Evolutionary conservation across 2,888 invertebrate genomes (phyloP).

Genomic region (Pandemis corylana): DNA sequence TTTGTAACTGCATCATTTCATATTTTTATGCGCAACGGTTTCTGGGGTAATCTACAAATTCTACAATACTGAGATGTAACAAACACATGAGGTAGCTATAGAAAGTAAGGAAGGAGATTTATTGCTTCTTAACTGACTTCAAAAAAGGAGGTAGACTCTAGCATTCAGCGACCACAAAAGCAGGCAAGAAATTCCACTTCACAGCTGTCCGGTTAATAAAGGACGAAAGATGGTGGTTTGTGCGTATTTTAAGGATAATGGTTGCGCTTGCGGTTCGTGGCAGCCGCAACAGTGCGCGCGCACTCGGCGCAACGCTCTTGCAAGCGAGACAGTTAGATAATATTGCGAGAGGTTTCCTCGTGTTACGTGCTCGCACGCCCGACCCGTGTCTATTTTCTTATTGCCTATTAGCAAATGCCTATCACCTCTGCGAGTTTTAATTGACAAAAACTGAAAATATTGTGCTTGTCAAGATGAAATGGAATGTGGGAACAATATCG

Average conservation of each 20-base stretch:
- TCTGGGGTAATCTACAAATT: background rate
- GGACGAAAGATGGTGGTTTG: background rate
- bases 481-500: constrained; percentile 30
- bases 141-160: too few species aligned
- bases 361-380: constrained; percentile 65
- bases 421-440: constrained; percentile 50
- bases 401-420: constrained; percentile 57
- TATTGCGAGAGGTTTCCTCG: constrained; percentile 69
- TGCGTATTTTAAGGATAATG: too few species aligned
- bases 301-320: constrained; percentile 38
- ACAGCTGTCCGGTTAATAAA: background rate
- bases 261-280: background rate
- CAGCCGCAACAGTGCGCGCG: constrained; percentile 4
- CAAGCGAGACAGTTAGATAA: constrained; percentile 65
- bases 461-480: constrained; percentile 3
- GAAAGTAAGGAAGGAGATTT: too few species aligned
- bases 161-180: too few species aligned
- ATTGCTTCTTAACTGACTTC: background rate
- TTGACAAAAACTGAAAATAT: constrained; percentile 46
- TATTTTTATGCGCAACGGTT: background rate
- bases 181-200: too few species aligned
- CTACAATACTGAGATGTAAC: background rate
- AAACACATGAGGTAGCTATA: too few species aligned
- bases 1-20: background rate
- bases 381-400: constrained; percentile 52